These are phyloP conservation scores for Eira barbara DNA, from an alignment of 2,113 vertebrate genomes.

Conservation along the genomic window DNA sequence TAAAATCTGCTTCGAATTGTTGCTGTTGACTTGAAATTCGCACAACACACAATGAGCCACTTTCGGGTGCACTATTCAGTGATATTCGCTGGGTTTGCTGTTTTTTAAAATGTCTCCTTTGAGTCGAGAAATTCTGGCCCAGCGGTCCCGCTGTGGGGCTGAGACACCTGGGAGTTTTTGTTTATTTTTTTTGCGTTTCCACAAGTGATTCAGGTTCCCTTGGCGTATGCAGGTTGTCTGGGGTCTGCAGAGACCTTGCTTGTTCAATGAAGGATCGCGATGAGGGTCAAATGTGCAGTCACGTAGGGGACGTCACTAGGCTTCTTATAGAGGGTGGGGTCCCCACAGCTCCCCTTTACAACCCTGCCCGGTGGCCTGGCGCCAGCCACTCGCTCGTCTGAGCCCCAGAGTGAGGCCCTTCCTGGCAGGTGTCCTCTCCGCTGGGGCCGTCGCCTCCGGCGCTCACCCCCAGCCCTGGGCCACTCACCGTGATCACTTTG, in stretches of 20 bases:
- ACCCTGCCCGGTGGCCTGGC: neutral
- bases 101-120: neutral
- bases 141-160: neutral
- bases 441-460: neutral
- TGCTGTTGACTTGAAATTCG: neutral
- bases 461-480: neutral
- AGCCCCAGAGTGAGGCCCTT: neutral
- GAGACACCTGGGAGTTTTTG: too few species aligned
- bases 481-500: conserved; percentile 91
- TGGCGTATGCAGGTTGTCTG: too few species aligned
- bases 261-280: too few species aligned
- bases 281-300: neutral
- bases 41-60: neutral
- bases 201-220: neutral
- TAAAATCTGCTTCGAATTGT: neutral
- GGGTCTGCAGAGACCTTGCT: neutral
- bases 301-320: rapidly evolving
- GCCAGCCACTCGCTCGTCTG: neutral
- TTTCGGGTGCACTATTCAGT: neutral
- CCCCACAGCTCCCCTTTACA: too few species aligned
- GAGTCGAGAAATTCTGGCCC: neutral
- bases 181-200: neutral
- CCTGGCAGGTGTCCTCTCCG: too few species aligned
- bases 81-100: too few species aligned
- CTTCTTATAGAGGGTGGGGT: neutral